Conservation (phyloP, 2,888 invertebrate genomes). For the Tetheella fluctuosa region DNA sequence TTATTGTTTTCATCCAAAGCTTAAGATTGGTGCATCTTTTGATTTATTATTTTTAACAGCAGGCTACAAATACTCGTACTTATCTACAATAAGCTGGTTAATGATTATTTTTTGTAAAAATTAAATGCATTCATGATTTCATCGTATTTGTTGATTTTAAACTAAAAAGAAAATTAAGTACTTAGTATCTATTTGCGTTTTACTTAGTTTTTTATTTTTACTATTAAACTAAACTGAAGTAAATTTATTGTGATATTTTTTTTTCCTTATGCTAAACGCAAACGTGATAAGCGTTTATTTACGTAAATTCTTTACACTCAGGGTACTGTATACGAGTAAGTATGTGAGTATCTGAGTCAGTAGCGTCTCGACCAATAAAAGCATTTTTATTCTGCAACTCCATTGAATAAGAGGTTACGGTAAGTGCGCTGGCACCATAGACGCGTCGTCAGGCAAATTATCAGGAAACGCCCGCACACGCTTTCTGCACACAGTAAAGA, state of each 20-base stretch:
- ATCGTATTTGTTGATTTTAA: neutral
- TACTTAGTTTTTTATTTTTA: too few species aligned
- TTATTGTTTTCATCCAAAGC: constrained; percentile 49
- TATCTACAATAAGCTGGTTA: neutral
- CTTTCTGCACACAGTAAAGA: constrained; percentile 79
- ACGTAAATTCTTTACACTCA: too few species aligned
- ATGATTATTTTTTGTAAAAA: neutral
- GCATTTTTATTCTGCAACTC: constrained; percentile 51
- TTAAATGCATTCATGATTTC: neutral
- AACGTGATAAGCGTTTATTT: neutral
- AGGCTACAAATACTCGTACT: neutral
- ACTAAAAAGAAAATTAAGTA: too few species aligned
- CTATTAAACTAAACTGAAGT: too few species aligned
- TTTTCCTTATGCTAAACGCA: too few species aligned
- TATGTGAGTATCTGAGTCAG: constrained; percentile 20
- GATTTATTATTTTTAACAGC: constrained; percentile 42
- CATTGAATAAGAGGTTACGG: constrained; percentile 60
- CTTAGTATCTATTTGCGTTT: too few species aligned
- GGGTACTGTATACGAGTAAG: neutral
- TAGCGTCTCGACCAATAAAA: constrained; percentile 36
- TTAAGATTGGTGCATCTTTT: constrained; percentile 40
- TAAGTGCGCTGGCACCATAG: constrained; percentile 53
- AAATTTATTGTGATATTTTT: too few species aligned
- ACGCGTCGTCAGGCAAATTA: constrained; percentile 70
- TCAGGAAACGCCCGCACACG: constrained; percentile 73